Conservation (phyloP, 2,113 vertebrate species). For the Monarcha castaneiventris region DNA sequence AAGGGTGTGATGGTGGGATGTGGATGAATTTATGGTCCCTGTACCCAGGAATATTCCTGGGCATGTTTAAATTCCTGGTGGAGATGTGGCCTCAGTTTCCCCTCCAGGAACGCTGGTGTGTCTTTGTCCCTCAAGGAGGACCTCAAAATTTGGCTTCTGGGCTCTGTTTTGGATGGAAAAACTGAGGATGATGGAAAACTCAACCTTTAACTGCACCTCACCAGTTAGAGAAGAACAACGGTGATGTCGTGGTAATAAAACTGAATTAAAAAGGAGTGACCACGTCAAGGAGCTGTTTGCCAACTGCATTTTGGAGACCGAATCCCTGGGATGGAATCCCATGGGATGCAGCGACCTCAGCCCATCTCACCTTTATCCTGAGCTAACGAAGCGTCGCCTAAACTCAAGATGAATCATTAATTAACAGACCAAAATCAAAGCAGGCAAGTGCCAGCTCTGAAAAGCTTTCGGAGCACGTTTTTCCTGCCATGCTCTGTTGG, state of each 20-base stretch:
- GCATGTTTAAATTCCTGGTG: not conserved
- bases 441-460: not conserved
- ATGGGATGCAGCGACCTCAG: not conserved
- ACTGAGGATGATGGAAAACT: not conserved
- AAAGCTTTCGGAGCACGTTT: not conserved
- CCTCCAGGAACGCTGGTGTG: not conserved
- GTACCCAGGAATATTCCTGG: fast-evolving
- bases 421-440: not conserved
- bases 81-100: not conserved
- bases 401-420: not conserved
- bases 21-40: not conserved
- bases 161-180: not conserved
- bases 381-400: not conserved
- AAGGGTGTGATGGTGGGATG: not conserved
- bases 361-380: not conserved
- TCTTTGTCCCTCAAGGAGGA: not conserved
- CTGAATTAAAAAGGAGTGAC: not conserved
- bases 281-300: not conserved
- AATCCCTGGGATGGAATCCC: not conserved
- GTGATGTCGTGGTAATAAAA: fast-evolving
- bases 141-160: not conserved
- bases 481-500: not conserved
- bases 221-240: not conserved
- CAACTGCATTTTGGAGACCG: not conserved
- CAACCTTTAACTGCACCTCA: not conserved